Percentiles rank a stretch among this genome's conserved stretches.
Conservation (phyloP, 1,140 invertebrate genomes). For the Lucilia cuprina region DNA sequence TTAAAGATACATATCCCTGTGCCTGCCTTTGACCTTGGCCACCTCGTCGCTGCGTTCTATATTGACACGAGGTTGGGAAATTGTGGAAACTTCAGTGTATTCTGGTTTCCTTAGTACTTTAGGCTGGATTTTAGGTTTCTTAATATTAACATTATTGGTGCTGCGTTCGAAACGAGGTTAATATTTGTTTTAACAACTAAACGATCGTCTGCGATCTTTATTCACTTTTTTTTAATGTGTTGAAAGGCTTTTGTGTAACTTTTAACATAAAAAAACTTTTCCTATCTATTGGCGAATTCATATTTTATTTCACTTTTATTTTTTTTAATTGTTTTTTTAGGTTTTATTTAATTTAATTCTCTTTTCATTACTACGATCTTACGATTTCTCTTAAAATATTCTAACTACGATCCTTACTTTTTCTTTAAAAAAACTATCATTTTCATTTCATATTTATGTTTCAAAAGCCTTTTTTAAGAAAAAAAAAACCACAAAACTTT, state of each 20-base stretch:
- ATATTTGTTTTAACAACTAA: not conserved
- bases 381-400: not conserved
- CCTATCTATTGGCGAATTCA: not conserved
- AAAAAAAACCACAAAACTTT: not conserved
- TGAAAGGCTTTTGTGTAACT: slow-evolving; percentile 34
- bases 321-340: not conserved
- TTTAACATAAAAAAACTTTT: not conserved
- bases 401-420: not conserved
- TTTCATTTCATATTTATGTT: not conserved
- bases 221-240: not conserved
- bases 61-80: slow-evolving; percentile 87
- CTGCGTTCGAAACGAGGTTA: slow-evolving; percentile 76
- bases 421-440: not conserved
- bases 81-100: slow-evolving; percentile 84
- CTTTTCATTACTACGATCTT: not conserved
- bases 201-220: not conserved
- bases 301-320: not conserved
- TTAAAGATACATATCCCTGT: slow-evolving; percentile 75
- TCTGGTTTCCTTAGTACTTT: slow-evolving; percentile 86
- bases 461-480: slow-evolving; percentile 13
- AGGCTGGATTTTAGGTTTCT: slow-evolving; percentile 87
- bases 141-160: slow-evolving; percentile 81
- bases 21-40: slow-evolving; percentile 88
- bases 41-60: slow-evolving; percentile 89
- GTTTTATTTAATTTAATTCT: not conserved